Evolutionary conservation across 2,888 invertebrate species (phyloP).

Genomic region (Dorcus parallelipipedus): DNA sequence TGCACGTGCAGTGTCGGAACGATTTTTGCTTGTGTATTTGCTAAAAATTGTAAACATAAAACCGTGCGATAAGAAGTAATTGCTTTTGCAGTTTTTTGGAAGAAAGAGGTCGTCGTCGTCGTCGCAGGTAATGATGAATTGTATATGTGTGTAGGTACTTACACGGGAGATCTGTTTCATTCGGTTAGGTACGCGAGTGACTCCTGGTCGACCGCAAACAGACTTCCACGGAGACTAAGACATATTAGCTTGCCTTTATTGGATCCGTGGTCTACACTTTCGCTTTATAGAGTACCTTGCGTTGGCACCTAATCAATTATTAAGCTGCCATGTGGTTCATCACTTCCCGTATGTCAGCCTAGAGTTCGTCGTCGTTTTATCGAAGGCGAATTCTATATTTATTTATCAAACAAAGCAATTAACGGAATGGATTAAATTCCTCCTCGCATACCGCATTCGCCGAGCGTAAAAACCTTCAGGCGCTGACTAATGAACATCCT

Average conservation of each 20-base stretch:
- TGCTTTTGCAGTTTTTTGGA: too few species aligned
- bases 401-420: conserved; percentile 24
- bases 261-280: conserved; percentile 33
- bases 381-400: conserved; percentile 23
- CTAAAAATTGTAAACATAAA: too few species aligned
- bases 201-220: conserved; percentile 24
- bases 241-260: conserved; percentile 35
- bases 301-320: conserved; percentile 31
- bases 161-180: conserved; percentile 8
- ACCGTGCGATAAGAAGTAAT: too few species aligned
- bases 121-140: too few species aligned
- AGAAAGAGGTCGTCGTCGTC: too few species aligned
- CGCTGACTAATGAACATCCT: conserved; percentile 16
- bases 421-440: not conserved
- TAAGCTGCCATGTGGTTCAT: conserved; percentile 25
- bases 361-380: not conserved
- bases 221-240: conserved; percentile 30
- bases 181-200: not conserved
- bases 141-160: conserved; percentile 23
- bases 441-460: not conserved
- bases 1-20: too few species aligned
- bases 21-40: too few species aligned
- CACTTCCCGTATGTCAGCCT: conserved; percentile 17
- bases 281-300: conserved; percentile 33
- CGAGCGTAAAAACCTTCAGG: conserved; percentile 6